phyloP scores from a whole-genome alignment of 2,113 vertebrate genomes.

The Eurystomus gularis region DNA sequence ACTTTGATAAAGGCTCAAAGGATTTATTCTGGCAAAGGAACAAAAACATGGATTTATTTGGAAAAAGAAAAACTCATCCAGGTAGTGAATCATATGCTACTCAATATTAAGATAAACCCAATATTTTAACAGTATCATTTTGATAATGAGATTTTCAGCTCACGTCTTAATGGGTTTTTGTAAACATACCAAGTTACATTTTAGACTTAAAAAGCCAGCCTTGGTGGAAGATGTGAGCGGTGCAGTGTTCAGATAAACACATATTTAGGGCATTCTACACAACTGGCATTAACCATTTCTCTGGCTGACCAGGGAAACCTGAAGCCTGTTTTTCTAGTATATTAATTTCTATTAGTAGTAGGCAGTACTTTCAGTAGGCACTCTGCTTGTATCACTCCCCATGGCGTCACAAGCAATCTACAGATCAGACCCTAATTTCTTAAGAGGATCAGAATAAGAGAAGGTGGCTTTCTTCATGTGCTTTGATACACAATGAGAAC shows the following conservation, averaged over 20 bases:
- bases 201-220: not conserved
- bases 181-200: not conserved
- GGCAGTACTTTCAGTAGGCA: not conserved
- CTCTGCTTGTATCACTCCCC: not conserved
- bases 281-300: not conserved
- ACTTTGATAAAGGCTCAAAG: constrained; percentile 61
- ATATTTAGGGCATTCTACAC: not conserved
- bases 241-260: not conserved
- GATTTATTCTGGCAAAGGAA: constrained; percentile 52
- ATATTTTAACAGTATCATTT: constrained; percentile 17
- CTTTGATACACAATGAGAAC: not conserved
- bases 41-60: constrained; percentile 23
- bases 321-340: not conserved
- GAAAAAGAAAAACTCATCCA: constrained; percentile 23
- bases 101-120: constrained; percentile 2
- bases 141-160: not conserved
- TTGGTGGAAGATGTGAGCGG: not conserved
- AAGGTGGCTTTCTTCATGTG: not conserved
- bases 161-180: not conserved
- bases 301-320: not conserved
- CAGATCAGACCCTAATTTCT: not conserved
- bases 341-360: not conserved
- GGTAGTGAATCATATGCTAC: constrained; percentile 7
- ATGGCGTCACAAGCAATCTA: not conserved
- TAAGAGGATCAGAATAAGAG: not conserved